phyloP scores from a whole-genome alignment of 2,888 invertebrate genomes.

The Oligia strigilis region DNA sequence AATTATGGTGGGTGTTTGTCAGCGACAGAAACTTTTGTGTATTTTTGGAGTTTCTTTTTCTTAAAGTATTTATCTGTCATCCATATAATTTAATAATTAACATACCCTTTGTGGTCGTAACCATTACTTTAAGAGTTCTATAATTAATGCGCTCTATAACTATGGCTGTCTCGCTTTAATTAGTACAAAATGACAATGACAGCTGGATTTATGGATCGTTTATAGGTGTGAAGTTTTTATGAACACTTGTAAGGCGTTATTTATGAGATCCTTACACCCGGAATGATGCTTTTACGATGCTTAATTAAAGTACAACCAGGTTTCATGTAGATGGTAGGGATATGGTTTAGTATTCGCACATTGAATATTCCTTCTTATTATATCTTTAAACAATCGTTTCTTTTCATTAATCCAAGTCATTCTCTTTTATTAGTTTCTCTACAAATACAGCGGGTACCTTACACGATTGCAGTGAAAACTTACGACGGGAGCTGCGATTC shows the following conservation, averaged over 20 bases:
- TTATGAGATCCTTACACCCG: slow-evolving; percentile 48
- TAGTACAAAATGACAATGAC: slow-evolving; percentile 61
- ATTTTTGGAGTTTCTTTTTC: not conserved
- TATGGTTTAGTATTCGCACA: slow-evolving; percentile 2
- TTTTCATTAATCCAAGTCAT: not conserved
- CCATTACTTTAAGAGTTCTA: slow-evolving; percentile 55
- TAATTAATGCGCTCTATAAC: slow-evolving; percentile 53
- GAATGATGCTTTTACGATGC: slow-evolving; percentile 45
- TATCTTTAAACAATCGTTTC: not conserved
- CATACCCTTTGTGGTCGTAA: slow-evolving; percentile 29
- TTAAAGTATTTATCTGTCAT: not conserved
- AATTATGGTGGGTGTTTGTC: not conserved
- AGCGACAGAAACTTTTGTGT: not conserved
- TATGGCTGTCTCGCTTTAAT: slow-evolving; percentile 55
- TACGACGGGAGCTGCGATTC: not conserved
- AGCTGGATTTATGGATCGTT: slow-evolving; percentile 53
- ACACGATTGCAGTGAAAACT: not conserved
- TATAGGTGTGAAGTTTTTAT: slow-evolving; percentile 65
- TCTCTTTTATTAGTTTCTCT: not conserved
- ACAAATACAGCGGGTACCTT: not conserved
- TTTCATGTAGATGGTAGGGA: slow-evolving; percentile 5
- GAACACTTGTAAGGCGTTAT: slow-evolving; percentile 48
- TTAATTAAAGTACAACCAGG: slow-evolving; percentile 50
- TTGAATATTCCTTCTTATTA: not conserved
- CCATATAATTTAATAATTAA: slow-evolving; percentile 44